Base-by-base conservation (phyloP, 2,113 vertebrate species). In the Lycaon pictus region DNA sequence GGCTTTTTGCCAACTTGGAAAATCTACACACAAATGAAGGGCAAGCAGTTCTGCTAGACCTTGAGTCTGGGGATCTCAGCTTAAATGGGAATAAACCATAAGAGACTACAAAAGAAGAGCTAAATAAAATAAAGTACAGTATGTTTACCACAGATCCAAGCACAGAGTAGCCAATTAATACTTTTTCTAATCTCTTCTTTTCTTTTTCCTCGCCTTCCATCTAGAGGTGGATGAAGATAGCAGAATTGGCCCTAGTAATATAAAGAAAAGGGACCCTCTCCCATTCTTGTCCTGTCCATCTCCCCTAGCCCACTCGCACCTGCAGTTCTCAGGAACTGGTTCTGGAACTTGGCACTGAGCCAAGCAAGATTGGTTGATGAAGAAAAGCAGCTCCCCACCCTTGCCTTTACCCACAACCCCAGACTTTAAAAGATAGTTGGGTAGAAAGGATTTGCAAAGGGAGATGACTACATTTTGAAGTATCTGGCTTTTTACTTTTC, bases 21-120 rank as follows among this genome's bases (percentile, higher is more conserved):
- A 89, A 93, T 88, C n/a, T 67, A 63, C 82, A 13, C 77, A 93
- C 72, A 94, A 86, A 84, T 65, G 60, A 95, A 83, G 72, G 63
- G 56, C 83, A 96, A 77, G 62, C 29, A 37, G 22, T 67, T 95
- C 56, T 69, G 63, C 58, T 91, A 93, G 81, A 74, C 4, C 16
- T 67, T 56, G 16, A 90, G n/a, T 86, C 56, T 90, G 23, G 48
- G 58, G 6, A 22, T 77, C 27, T 62, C 63, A 85, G 35, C 22
- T 65, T 72, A 90, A 62, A 63, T 69, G 82, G 12, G 43, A 94
- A 48, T 72, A 95, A 85, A 43, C 72, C 20, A 22, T 74, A 93
- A n/a, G 62, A 83, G 17, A 19, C 62, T 84, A 37, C 32, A 76
- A 86, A 81, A 93, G 69, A 88, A 79, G 17, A 95, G 15, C 15